Conservation (phyloP, 2,113 vertebrate genomes). For the Heloderma charlesbogerti region DNA sequence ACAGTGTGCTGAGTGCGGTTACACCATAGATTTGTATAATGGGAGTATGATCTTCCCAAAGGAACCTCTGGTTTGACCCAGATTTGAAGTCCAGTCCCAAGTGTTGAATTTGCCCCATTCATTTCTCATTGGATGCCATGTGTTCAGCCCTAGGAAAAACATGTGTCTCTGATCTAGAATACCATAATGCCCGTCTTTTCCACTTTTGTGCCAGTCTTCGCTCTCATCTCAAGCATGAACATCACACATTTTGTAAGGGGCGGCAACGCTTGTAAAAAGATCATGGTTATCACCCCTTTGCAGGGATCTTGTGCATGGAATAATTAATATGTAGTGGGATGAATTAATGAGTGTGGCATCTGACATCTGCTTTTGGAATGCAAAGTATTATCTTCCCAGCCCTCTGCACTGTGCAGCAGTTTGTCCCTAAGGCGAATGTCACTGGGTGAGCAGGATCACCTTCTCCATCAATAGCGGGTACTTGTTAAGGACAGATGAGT, state of each 20-base stretch:
- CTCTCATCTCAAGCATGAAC: neutral
- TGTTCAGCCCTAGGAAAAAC: neutral
- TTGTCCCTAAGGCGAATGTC: neutral
- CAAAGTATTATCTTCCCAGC: neutral
- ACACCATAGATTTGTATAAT: too few species aligned
- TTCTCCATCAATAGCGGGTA: neutral
- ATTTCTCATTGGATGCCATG: neutral
- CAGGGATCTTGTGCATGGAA: neutral
- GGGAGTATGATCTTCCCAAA: too few species aligned
- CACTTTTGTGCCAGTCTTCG: too few species aligned
- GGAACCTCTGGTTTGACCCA: too few species aligned
- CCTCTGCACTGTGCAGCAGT: neutral
- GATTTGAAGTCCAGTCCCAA: too few species aligned
- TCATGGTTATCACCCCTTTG: neutral
- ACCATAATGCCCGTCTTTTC: neutral
- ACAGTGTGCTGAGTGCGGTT: too few species aligned
- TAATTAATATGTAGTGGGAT: neutral
- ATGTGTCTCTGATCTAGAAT: neutral
- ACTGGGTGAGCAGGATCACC: neutral
- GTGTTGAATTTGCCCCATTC: neutral
- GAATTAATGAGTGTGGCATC: neutral
- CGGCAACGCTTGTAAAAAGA: neutral
- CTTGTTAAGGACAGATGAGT: neutral
- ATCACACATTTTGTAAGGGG: neutral
- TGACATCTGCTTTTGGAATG: neutral